Conservation (phyloP, 2,888 invertebrate species). For the Anoncus sp. region DNA sequence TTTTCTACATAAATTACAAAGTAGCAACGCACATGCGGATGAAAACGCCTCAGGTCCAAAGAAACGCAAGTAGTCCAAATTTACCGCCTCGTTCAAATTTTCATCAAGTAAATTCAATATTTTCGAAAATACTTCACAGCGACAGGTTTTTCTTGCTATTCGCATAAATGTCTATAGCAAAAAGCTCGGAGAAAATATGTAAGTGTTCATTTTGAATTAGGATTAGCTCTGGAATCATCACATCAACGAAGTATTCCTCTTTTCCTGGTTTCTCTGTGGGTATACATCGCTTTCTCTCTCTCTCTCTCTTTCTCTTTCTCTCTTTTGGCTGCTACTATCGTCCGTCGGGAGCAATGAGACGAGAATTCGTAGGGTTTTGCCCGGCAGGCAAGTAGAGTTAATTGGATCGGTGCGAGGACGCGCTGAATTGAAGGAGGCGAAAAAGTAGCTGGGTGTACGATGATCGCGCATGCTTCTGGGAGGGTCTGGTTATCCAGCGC, state of each 20-base stretch:
- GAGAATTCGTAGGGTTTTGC: conserved; percentile 58
- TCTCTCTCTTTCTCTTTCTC: conserved; percentile 28
- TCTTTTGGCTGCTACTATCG: conserved; percentile 21
- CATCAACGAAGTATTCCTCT: conserved; percentile 23
- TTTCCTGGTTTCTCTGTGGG: conserved; percentile 6
- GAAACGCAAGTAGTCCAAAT: too few relatives aligned
- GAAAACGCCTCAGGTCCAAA: too few relatives aligned
- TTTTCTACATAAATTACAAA: too few relatives aligned
- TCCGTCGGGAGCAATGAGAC: conserved; percentile 58
- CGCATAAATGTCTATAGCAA: neutral
- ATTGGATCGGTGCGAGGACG: conserved; percentile 70
- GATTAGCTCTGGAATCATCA: conserved; percentile 11
- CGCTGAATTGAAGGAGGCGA: conserved; percentile 66
- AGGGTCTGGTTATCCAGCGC: conserved; percentile 52
- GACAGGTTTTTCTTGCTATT: neutral
- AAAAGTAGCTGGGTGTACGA: conserved; percentile 39
- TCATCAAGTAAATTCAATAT: too few relatives aligned
- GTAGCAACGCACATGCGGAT: too few relatives aligned
- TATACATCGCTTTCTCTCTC: conserved; percentile 14
- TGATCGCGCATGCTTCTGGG: conserved; percentile 23
- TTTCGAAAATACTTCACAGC: neutral
- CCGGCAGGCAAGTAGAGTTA: conserved; percentile 66
- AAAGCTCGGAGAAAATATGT: conserved; percentile 16
- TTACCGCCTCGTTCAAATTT: too few relatives aligned
- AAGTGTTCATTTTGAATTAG: conserved; percentile 4